Conservation (phyloP, 2,888 invertebrate species). For the Parnassius apollo region DNA sequence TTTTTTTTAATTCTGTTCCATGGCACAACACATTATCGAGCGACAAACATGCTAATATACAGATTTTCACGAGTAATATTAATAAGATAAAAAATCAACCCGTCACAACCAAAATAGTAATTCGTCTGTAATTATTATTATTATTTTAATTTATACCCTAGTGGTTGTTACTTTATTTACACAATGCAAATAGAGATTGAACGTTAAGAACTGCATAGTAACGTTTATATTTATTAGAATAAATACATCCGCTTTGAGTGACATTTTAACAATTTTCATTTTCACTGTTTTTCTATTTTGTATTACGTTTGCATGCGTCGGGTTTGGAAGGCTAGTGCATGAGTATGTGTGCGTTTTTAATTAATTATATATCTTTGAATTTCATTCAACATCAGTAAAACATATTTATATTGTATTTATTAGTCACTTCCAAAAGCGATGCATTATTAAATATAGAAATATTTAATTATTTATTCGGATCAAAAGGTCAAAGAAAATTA, state of each 20-base stretch:
- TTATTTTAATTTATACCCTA: constrained; percentile 24
- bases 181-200: constrained; percentile 15
- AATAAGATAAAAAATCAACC: background rate
- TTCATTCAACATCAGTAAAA: background rate
- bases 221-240: constrained; percentile 16
- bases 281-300: constrained; percentile 4
- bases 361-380: background rate
- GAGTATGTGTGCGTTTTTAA: constrained; percentile 4
- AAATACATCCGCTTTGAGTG: constrained; percentile 8
- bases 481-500: too few relatives aligned
- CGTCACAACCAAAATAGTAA: constrained; percentile 14
- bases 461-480: too few relatives aligned
- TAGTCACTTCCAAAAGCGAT: background rate
- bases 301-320: constrained; percentile 14
- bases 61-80: too few relatives aligned
- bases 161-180: constrained; percentile 23
- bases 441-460: background rate
- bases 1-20: too few relatives aligned
- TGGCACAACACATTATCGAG: too few relatives aligned
- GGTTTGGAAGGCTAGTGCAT: constrained; percentile 12
- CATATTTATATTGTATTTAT: background rate
- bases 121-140: background rate
- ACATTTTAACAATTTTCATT: constrained; percentile 9
- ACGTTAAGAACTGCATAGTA: constrained; percentile 3
- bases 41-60: too few relatives aligned